Conservation (phyloP, 2,113 vertebrate species). For the Ginglymostoma cirratum region DNA sequence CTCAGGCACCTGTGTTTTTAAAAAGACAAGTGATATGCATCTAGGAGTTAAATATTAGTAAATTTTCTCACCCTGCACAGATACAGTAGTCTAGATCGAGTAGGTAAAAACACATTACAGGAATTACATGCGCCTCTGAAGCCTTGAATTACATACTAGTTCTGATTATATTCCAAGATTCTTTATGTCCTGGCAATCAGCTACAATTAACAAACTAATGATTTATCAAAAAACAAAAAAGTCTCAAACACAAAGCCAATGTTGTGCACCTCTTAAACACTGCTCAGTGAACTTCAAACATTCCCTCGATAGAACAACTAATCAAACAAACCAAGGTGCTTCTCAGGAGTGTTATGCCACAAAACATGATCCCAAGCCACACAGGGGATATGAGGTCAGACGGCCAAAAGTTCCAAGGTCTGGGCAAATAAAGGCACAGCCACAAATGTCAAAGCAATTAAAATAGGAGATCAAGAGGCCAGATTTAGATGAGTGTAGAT, state of each 20-base stretch:
- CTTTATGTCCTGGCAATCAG: neutral
- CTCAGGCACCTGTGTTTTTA: neutral
- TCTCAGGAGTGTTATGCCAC: neutral
- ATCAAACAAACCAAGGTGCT: neutral
- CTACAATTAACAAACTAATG: neutral
- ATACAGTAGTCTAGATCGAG: neutral
- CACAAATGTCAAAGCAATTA: neutral
- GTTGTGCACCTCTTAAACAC: neutral
- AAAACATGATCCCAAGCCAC: neutral
- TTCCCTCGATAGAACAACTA: neutral
- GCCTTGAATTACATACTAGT: neutral
- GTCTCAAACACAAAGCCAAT: neutral
- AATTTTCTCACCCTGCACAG: neutral
- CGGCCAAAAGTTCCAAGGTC: neutral
- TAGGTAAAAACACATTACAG: neutral
- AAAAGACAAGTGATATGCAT: neutral
- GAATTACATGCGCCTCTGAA: neutral
- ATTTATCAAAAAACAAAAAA: neutral
- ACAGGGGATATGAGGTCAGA: neutral
- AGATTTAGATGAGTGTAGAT: neutral
- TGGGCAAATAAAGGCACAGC: neutral
- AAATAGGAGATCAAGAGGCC: neutral
- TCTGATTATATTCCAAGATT: neutral
- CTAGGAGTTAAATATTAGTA: neutral
- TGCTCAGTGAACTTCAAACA: neutral